Percentiles rank a stretch among this genome's conserved stretches.
These are phyloP conservation scores for Actenoides lindsayi DNA, from an alignment of 2,113 vertebrate genomes.

Conservation along the genomic window DNA sequence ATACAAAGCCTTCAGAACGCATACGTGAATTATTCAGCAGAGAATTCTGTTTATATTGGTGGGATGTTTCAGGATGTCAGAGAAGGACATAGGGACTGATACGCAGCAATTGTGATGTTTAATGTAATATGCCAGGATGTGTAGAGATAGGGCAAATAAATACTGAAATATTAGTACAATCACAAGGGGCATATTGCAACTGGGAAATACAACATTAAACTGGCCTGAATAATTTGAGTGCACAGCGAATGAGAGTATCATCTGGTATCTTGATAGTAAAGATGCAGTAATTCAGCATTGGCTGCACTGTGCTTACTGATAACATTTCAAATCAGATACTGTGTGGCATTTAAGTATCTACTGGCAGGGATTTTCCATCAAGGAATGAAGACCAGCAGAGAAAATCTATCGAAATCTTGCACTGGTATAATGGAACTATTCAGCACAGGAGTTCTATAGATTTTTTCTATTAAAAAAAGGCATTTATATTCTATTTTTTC, in stretches of 20 bases:
- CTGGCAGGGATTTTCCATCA: conserved; percentile 24
- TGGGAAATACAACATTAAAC: background rate
- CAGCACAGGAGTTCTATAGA: background rate
- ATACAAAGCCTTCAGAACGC: background rate
- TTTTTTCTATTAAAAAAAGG: background rate
- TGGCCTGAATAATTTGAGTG: background rate
- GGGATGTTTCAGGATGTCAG: background rate
- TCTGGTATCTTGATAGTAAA: background rate
- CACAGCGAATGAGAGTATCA: background rate
- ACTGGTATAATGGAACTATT: background rate
- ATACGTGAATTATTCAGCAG: background rate
- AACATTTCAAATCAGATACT: conserved; percentile 8
- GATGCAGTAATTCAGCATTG: background rate
- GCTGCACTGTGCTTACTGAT: background rate
- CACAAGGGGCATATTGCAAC: background rate
- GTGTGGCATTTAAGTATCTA: background rate
- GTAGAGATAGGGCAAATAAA: background rate
- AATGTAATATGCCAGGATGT: background rate
- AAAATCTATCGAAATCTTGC: conserved; percentile 18
- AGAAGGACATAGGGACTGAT: background rate
- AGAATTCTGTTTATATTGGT: background rate
- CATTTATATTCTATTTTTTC: background rate
- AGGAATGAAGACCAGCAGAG: background rate
- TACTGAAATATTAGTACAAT: background rate
- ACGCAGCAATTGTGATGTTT: background rate